phyloP scores from a whole-genome alignment of 64 coral and sea anemone species.

The Pachyseris speciosa region DNA sequence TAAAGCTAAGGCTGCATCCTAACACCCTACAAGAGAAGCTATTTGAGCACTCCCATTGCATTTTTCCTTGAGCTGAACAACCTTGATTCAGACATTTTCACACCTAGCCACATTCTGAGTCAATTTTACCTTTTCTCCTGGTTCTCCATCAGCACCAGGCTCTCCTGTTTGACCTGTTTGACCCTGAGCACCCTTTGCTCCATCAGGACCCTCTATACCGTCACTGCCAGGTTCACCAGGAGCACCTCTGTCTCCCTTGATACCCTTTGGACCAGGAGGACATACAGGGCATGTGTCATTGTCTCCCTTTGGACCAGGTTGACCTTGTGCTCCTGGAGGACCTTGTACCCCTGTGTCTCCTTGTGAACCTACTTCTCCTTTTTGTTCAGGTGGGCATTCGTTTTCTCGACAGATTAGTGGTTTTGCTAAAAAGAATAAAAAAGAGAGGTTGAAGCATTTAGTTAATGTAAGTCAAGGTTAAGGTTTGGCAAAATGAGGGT shows the following conservation, averaged over 20 bases:
- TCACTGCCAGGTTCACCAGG: slow-evolving; percentile 33
- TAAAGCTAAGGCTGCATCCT: no score
- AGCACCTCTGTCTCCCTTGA: slow-evolving; percentile 29
- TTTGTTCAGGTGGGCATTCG: slow-evolving; percentile 18
- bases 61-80: no score
- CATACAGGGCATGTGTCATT: slow-evolving; percentile 58
- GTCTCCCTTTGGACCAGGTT: slow-evolving; percentile 43
- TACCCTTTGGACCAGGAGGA: slow-evolving; percentile 50
- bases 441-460: no score
- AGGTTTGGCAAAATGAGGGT: no score
- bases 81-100: no score
- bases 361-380: slow-evolving; percentile 21
- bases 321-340: slow-evolving; percentile 19
- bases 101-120: no score
- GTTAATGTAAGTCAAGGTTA: no score
- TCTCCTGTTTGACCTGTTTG: slow-evolving; percentile 41
- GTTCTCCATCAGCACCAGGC: slow-evolving; percentile 38
- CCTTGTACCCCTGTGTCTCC: slow-evolving; percentile 67
- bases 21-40: no score
- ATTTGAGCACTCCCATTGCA: no score
- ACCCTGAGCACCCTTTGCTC: slow-evolving; percentile 48
- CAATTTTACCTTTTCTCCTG: slow-evolving; percentile 51
- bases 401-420: slow-evolving; percentile 24
- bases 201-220: slow-evolving; percentile 55
- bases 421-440: slow-evolving; percentile 15